These are phyloP conservation scores for Thalassophryne amazonica DNA, from an alignment of 2,797 vertebrate genomes.

Conservation along the genomic window DNA sequence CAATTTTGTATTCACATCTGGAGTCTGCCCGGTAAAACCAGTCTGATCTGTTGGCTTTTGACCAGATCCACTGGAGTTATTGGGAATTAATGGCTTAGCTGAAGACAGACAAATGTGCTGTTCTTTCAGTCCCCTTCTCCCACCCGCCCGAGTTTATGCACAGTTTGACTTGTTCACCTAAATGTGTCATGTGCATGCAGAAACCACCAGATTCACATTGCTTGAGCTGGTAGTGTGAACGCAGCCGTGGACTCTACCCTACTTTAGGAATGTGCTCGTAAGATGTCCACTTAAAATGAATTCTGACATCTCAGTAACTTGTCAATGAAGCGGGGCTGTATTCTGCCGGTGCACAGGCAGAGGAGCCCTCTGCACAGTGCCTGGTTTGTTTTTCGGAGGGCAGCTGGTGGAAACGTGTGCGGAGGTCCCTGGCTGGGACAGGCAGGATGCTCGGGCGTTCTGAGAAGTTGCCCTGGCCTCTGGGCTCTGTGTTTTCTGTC, in stretches of 20 bases:
- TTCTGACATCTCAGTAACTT: slow-evolving; percentile 43
- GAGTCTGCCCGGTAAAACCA: too few species aligned
- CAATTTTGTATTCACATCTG: too few species aligned
- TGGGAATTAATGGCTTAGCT: too few species aligned
- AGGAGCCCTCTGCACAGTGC: slow-evolving; percentile 48
- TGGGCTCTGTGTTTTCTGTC: slow-evolving; percentile 48
- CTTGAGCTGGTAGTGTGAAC: too few species aligned
- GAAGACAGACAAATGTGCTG: too few species aligned
- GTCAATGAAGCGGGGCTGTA: slow-evolving; percentile 49
- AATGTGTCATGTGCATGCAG: too few species aligned
- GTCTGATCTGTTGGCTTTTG: too few species aligned
- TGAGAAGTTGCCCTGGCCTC: slow-evolving; percentile 50
- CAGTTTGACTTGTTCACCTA: too few species aligned
- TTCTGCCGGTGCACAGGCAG: slow-evolving; percentile 34
- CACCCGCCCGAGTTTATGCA: too few species aligned
- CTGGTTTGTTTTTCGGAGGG: slow-evolving; percentile 66
- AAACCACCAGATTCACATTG: too few species aligned
- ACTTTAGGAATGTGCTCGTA: slow-evolving; percentile 30
- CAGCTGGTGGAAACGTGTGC: slow-evolving; percentile 74
- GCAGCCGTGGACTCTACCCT: slow-evolving; percentile 9
- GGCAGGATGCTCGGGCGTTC: slow-evolving; percentile 69
- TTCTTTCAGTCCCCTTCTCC: too few species aligned
- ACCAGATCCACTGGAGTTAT: too few species aligned
- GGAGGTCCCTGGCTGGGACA: slow-evolving; percentile 64
- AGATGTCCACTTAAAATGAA: slow-evolving; percentile 27